These are phyloP conservation scores for Tauraco hartlaubi DNA, from an alignment of 2,797 vertebrate species.

Conservation along the genomic window DNA sequence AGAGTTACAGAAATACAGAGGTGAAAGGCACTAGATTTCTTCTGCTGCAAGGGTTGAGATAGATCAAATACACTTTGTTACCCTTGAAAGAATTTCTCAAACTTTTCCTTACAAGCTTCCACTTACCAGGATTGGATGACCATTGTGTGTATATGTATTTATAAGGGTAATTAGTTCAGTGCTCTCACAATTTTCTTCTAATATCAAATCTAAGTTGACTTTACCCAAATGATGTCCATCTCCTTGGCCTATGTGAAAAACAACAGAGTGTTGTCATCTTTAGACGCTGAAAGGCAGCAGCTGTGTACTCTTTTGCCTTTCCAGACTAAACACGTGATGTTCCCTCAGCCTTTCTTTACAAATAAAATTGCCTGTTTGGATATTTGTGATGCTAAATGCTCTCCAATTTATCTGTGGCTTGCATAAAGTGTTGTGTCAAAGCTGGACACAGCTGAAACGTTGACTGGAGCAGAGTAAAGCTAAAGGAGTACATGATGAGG, in stretches of 20 bases:
- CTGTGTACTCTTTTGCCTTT: not conserved
- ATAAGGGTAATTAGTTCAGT: not conserved
- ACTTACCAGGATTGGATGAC: not conserved
- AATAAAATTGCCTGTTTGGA: not conserved
- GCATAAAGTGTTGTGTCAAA: not conserved
- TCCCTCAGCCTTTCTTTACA: not conserved
- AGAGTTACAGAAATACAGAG: not conserved
- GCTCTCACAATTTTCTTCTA: not conserved
- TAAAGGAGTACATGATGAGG: not conserved
- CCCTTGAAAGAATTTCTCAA: not conserved
- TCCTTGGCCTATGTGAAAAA: not conserved
- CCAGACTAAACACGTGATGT: not conserved
- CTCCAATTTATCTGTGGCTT: not conserved
- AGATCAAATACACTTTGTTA: not conserved
- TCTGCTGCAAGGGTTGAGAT: not conserved
- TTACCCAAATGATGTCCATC: not conserved
- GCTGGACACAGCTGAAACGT: not conserved
- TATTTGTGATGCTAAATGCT: not conserved
- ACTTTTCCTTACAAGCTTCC: not conserved
- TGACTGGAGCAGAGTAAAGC: not conserved
- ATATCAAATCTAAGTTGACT: not conserved
- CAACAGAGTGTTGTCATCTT: not conserved
- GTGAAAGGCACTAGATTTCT: not conserved
- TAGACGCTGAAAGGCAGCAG: not conserved
- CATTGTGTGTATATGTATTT: not conserved